A percentile compares a stretch with the other conserved stretches of the same genome.
These are phyloP conservation scores for Morbakka virulenta DNA, from an alignment of 30 jellyfish, hydroid and myxozoan genomes.

Conservation along the genomic window DNA sequence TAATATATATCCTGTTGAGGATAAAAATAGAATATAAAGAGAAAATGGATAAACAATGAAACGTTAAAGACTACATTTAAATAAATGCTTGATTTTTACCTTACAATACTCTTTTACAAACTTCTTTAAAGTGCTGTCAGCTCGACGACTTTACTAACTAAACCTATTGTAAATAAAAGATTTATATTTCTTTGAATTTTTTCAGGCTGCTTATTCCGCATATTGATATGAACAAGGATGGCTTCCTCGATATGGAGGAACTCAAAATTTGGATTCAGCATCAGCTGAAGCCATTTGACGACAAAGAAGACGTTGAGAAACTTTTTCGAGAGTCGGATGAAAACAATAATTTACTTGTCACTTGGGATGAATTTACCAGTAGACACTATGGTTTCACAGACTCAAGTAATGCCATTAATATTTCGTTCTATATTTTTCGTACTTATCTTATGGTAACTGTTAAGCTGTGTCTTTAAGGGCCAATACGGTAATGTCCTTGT, in stretches of 20 bases:
- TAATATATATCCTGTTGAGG: too few relatives aligned
- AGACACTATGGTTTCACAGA: constrained; percentile 58
- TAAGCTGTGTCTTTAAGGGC: too few relatives aligned
- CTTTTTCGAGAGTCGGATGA: constrained; percentile 73
- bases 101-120: not conserved
- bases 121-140: too few relatives aligned
- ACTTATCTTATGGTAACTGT: not conserved
- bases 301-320: constrained; percentile 70
- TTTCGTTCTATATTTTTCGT: not conserved
- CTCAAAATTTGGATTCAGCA: constrained; percentile 84
- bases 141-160: not conserved
- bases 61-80: too few relatives aligned
- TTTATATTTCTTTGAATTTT: too few relatives aligned
- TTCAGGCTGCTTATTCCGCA: constrained; percentile 87
- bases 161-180: not conserved
- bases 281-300: constrained; percentile 65
- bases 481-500: too few relatives aligned
- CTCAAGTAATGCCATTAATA: constrained; percentile 25
- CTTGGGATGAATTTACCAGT: constrained; percentile 84
- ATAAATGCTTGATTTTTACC: not conserved
- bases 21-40: too few relatives aligned
- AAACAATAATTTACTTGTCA: constrained; percentile 52
- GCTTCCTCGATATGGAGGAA: constrained; percentile 63
- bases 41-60: too few relatives aligned
- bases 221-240: constrained; percentile 84